A percentile compares a stretch with the other conserved stretches of the same genome.
Conservation (phyloP, 2,888 invertebrate genomes). For the Andricus curvator region DNA sequence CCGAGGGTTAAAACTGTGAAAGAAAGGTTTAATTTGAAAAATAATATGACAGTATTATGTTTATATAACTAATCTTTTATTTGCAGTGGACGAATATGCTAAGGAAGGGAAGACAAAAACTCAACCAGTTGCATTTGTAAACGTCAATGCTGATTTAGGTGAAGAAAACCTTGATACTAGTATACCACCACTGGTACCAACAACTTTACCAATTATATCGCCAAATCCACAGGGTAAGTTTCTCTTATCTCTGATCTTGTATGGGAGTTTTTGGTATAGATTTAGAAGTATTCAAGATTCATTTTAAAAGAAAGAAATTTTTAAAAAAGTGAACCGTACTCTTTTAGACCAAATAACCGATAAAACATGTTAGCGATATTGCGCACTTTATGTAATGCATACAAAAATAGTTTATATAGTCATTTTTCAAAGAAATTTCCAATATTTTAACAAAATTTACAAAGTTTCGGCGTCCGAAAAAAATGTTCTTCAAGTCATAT, state of each 20-base stretch:
- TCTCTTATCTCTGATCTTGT: too few species aligned
- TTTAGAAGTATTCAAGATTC: background rate
- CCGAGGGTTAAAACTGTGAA: too few species aligned
- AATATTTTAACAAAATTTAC: too few species aligned
- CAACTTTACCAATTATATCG: background rate
- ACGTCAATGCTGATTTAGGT: background rate
- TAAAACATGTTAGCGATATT: too few species aligned
- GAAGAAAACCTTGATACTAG: background rate
- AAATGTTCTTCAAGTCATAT: too few species aligned
- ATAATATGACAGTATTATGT: too few species aligned
- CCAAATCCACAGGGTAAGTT: background rate
- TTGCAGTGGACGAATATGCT: background rate
- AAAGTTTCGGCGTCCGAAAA: too few species aligned
- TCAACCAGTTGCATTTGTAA: background rate
- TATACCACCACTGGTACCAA: background rate
- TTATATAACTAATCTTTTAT: background rate
- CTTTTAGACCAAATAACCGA: background rate
- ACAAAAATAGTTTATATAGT: too few species aligned
- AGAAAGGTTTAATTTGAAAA: too few species aligned
- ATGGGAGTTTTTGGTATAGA: background rate
- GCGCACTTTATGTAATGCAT: too few species aligned
- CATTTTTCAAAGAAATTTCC: too few species aligned
- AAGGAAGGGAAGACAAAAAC: background rate
- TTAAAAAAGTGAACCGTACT: background rate
- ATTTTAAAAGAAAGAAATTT: background rate